Evolutionary conservation across 2,888 invertebrate species (phyloP).

Genomic region (Luffia ferchaultella): DNA sequence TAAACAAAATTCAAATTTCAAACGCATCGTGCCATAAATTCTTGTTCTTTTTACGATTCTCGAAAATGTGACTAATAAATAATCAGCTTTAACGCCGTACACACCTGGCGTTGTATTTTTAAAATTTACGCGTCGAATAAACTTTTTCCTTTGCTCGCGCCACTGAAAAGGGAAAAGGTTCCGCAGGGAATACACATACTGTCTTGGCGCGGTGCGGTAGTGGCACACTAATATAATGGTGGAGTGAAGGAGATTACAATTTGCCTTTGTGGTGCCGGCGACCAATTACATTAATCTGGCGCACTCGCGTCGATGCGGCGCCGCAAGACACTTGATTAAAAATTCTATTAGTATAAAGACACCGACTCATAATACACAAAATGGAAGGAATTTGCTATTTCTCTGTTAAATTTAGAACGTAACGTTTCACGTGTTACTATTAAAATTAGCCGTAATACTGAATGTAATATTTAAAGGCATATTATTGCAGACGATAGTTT

Average conservation of each 20-base stretch:
- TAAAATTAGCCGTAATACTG: not conserved
- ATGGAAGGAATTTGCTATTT: too few relatives aligned
- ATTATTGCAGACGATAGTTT: too few relatives aligned
- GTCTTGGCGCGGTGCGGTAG: not conserved
- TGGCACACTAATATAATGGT: slow-evolving; percentile 35
- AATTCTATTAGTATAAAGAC: slow-evolving; percentile 65
- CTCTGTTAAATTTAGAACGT: slow-evolving; percentile 28
- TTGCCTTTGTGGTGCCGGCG: slow-evolving; percentile 62
- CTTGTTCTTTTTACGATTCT: not conserved
- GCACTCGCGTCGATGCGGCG: slow-evolving; percentile 36
- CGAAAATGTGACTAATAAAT: not conserved
- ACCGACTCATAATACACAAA: slow-evolving; percentile 51
- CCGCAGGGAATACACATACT: slow-evolving; percentile 28
- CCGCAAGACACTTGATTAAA: slow-evolving; percentile 62
- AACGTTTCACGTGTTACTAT: not conserved
- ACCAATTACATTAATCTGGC: slow-evolving; percentile 65
- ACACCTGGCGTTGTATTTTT: not conserved
- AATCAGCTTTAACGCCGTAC: not conserved
- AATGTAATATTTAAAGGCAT: too few relatives aligned
- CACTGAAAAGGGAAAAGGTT: slow-evolving; percentile 17
- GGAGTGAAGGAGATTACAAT: slow-evolving; percentile 59
- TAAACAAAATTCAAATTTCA: not conserved
- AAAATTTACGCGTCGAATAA: not conserved
- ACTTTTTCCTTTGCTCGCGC: not conserved
- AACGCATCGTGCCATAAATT: not conserved